Evolutionary conservation across 2,888 invertebrate genomes (phyloP).

Genomic region (Lithophane ornitopus): DNA sequence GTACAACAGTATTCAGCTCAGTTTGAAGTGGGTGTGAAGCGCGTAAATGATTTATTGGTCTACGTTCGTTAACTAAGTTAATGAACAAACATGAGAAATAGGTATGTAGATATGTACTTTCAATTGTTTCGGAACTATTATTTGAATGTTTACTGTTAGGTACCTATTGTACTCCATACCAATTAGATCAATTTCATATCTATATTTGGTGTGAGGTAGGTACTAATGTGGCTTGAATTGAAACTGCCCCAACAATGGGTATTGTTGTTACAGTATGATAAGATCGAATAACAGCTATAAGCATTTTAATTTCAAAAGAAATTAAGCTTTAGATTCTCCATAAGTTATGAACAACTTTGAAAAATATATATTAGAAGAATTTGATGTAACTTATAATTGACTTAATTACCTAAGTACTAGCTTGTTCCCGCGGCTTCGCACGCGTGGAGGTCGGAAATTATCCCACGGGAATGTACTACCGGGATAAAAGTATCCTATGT

Average conservation of each 20-base stretch:
- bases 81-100: conserved; percentile 48
- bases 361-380: not conserved
- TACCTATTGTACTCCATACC: not conserved
- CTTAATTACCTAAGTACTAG: not conserved
- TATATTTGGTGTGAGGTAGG: not conserved
- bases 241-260: not conserved
- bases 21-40: conserved; percentile 44
- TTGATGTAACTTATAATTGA: not conserved
- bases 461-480: too few species aligned
- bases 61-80: conserved; percentile 47
- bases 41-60: conserved; percentile 53
- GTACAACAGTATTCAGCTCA: conserved; percentile 35
- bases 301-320: not conserved
- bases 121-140: conserved; percentile 25
- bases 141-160: conserved; percentile 27
- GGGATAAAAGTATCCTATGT: too few species aligned
- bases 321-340: not conserved
- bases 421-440: too few species aligned
- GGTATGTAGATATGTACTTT: conserved; percentile 4
- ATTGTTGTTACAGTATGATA: not conserved
- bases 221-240: not conserved
- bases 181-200: not conserved
- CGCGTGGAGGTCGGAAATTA: too few species aligned
- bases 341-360: not conserved
- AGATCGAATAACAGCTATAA: not conserved